A percentile compares a stretch with the other conserved stretches of the same genome.
Evolutionary conservation across 2,888 invertebrate species (phyloP).

Genomic region (Xylota sylvarum): DNA sequence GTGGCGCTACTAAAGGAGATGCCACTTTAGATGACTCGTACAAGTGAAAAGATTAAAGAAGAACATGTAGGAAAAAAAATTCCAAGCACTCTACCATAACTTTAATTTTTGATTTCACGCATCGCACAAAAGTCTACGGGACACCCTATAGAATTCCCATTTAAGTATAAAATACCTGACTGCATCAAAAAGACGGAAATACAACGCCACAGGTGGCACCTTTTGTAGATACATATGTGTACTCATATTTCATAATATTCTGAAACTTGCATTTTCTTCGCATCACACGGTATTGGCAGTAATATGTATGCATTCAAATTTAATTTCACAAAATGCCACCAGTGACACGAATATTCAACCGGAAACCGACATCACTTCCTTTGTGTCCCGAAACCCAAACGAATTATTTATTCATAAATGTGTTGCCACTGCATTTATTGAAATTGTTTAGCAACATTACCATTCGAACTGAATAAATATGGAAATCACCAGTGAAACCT

Average conservation of each 20-base stretch:
- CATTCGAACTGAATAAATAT: constrained; percentile 78
- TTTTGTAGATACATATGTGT: neutral
- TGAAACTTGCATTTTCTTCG: neutral
- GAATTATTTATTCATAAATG: constrained; percentile 77
- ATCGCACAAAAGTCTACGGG: too few species aligned
- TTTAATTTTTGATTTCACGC: too few species aligned
- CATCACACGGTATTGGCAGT: constrained; percentile 5
- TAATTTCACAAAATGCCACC: constrained; percentile 56
- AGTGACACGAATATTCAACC: constrained; percentile 69
- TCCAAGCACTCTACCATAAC: too few species aligned
- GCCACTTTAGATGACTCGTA: too few species aligned
- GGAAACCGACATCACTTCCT: constrained; percentile 66
- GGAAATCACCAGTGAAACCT: constrained; percentile 63
- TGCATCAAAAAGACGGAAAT: neutral
- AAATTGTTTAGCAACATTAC: constrained; percentile 77
- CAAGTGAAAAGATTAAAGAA: too few species aligned
- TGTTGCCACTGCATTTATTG: constrained; percentile 77
- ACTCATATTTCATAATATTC: neutral
- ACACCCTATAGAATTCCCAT: too few species aligned
- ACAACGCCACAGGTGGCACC: constrained; percentile 14
- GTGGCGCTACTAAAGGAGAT: too few species aligned
- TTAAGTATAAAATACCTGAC: neutral
- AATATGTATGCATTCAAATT: constrained; percentile 50
- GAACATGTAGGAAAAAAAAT: too few species aligned
- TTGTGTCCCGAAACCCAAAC: constrained; percentile 42